Conservation (phyloP, 2,113 vertebrate genomes). For the Tinamus guttatus region DNA sequence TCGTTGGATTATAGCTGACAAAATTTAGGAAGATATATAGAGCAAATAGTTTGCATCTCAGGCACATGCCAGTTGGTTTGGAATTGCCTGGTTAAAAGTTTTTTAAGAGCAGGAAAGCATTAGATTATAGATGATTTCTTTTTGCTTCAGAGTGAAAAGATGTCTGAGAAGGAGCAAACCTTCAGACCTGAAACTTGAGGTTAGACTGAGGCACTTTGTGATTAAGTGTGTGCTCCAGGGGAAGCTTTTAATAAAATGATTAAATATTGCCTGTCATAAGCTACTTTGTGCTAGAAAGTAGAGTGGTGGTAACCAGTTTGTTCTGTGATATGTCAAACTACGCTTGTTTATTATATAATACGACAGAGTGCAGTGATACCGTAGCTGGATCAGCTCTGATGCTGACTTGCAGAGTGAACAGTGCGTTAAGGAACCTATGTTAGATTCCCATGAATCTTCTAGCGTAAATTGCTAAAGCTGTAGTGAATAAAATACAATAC, state of each 20-base stretch:
- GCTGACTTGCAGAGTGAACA: neutral
- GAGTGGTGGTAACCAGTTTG: neutral
- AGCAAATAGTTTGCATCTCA: neutral
- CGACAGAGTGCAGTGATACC: neutral
- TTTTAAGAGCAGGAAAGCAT: neutral
- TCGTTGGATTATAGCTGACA: neutral
- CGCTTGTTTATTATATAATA: neutral
- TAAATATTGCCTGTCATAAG: neutral
- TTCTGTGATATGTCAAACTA: neutral
- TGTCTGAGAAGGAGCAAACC: neutral
- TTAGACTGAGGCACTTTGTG: neutral
- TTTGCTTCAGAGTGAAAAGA: rapidly evolving
- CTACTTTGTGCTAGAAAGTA: neutral
- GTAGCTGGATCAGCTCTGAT: neutral
- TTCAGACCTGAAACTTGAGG: neutral
- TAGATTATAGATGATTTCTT: neutral
- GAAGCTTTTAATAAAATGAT: neutral
- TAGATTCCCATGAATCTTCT: neutral
- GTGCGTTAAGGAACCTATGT: neutral
- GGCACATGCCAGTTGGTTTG: neutral
- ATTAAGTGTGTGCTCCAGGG: neutral
- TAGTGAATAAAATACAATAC: neutral
- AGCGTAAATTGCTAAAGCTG: neutral
- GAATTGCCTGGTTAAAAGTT: neutral
- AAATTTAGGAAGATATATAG: neutral